Base-by-base conservation (phyloP, 2,888 invertebrate species). In the Drosophila suboccidentalis region DNA sequence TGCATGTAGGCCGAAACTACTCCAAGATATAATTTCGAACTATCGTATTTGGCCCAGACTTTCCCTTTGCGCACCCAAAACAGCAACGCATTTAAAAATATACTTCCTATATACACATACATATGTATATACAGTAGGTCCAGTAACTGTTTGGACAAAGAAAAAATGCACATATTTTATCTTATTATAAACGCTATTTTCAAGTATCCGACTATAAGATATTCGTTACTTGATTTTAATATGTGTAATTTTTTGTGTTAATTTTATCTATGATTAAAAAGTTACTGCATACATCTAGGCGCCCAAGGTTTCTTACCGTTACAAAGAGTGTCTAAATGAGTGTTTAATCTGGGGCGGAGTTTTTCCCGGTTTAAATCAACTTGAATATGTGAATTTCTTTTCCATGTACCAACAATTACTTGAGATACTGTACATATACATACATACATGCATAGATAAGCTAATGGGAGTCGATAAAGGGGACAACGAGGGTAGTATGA, bases 1-100 rank as follows among this genome's bases (percentile, higher is more conserved):
- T 60, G 50, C 54, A 58, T 51, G 67, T 71, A 64, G 70, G 55
- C 55, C 22, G 65, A 41, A 71, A 64, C 50, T 64, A 71, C 41
- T 49, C 43, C 19, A 39, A 58, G 38, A 36, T 15, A 38, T 43
- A 4, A 26, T 38, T n/a, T 41, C 4, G 11, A 19, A n/a, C 3
- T 36, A 57, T 57, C 47, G 29, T 47, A 58, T 38, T 46, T 47
- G 5, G 26, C 8, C 26, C 47, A 22, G 26, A 26, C 47, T 59
- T 26, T n/a, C 43, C 41, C 13, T 11, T 47, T 22, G 22, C 47
- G 38, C 29, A 49, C 47, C 39, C 26, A 38, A 39, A 51, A 36
- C 15, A 29, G 11, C 32, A 50, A 59, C 10, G 59, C 58, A 49
- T 49, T 59, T 57, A 44, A 50, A 10, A 58, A 26, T 29, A 39